These are phyloP conservation scores for Characodon lateralis DNA, from an alignment of 2,797 vertebrate genomes.

Conservation along the genomic window DNA sequence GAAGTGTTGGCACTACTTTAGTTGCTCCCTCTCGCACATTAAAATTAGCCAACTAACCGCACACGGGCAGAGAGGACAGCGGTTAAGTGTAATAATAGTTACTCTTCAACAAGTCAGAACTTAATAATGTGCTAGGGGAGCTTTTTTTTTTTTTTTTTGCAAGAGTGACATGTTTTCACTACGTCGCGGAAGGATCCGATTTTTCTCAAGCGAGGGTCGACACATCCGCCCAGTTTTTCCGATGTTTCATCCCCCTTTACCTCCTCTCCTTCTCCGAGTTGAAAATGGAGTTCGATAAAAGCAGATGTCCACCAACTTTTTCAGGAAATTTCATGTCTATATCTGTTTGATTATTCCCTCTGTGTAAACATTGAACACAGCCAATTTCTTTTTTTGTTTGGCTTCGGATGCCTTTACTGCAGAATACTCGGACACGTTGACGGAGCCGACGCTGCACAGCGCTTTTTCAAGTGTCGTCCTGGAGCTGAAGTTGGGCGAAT, in stretches of 20 bases:
- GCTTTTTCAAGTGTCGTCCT: conserved; percentile 77
- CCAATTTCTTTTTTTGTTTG: background rate
- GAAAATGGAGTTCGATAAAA: conserved; percentile 88
- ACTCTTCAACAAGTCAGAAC: background rate
- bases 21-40: background rate
- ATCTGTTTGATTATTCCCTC: conserved; percentile 19
- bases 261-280: conserved; percentile 58
- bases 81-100: accelerated
- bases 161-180: conserved; percentile 65
- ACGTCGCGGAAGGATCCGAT: conserved; percentile 84
- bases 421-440: conserved; percentile 70
- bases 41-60: background rate
- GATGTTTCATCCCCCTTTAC: conserved; percentile 74
- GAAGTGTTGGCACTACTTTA: conserved; percentile 83
- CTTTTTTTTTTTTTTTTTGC: conserved; percentile 20
- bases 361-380: conserved; percentile 2
- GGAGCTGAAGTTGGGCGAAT: conserved; percentile 79
- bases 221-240: conserved; percentile 88
- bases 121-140: background rate
- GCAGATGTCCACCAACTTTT: conserved; percentile 80
- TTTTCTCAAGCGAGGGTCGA: conserved; percentile 78
- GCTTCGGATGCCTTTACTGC: conserved; percentile 65
- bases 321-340: conserved; percentile 47
- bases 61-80: accelerated
- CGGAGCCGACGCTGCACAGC: conserved; percentile 69